Evolutionary conservation across 2,888 invertebrate species (phyloP).

Genomic region (Melieria picta): DNA sequence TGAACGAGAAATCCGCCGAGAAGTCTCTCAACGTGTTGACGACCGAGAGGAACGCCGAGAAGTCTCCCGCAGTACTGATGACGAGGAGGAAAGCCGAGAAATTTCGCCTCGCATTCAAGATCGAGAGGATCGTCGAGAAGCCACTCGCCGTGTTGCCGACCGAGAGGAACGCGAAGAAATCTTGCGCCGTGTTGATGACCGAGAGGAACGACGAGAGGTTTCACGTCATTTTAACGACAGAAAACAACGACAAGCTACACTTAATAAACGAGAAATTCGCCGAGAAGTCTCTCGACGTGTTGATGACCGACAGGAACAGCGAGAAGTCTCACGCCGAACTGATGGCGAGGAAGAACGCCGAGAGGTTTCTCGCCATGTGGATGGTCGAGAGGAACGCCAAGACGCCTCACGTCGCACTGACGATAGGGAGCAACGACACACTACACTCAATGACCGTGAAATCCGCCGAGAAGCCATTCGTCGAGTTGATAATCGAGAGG

Average conservation of each 20-base stretch:
- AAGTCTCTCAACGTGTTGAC: neutral
- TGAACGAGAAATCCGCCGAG: too few relatives aligned
- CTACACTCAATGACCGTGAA: neutral
- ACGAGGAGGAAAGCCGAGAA: conserved; percentile 10
- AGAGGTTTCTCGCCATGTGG: conserved; percentile 3
- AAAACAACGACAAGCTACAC: neutral
- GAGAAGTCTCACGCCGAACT: neutral
- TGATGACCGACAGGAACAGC: conserved; percentile 11
- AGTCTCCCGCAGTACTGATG: conserved; percentile 1
- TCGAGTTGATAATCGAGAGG: conserved; percentile 7
- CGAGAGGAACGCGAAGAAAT: conserved; percentile 20
- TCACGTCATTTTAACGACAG: neutral
- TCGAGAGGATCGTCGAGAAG: neutral
- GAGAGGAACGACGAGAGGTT: conserved; percentile 18
- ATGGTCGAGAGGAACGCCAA: neutral
- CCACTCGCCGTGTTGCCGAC: neutral
- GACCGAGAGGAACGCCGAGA: conserved; percentile 8
- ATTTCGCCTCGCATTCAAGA: neutral
- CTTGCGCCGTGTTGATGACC: neutral
- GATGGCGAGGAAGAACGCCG: conserved; percentile 11
- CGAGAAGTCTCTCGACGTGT: neutral
- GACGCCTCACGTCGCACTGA: neutral
- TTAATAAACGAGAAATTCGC: neutral
- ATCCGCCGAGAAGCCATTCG: conserved; percentile 16
- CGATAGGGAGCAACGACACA: neutral